phyloP scores from a whole-genome alignment of 2,888 invertebrate genomes.

The Oasisia sp. region DNA sequence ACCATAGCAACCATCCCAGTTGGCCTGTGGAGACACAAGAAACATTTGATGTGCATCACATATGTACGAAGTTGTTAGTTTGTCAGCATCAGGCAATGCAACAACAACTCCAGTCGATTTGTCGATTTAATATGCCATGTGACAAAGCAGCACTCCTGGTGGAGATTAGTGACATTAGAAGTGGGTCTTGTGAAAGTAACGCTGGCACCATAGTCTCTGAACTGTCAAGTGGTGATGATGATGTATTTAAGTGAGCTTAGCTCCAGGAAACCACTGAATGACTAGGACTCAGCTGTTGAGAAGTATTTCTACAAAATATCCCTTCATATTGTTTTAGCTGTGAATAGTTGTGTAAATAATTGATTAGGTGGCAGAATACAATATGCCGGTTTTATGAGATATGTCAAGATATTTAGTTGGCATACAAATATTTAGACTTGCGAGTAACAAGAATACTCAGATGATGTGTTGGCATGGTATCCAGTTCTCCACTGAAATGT shows the following conservation, averaged over 20 bases:
- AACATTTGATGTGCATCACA: neutral
- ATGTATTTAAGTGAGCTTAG: neutral
- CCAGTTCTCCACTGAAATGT: no score
- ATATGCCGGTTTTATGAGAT: no score
- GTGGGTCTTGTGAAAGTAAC: neutral
- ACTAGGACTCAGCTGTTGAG: neutral
- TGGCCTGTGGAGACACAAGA: neutral
- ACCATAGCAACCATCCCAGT: slow-evolving; percentile 17
- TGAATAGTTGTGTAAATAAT: no score
- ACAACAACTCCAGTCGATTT: neutral
- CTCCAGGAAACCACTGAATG: neutral
- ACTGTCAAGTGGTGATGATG: neutral
- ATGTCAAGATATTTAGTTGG: no score
- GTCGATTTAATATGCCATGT: neutral
- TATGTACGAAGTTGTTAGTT: neutral
- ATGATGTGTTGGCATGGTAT: no score
- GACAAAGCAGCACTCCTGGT: neutral
- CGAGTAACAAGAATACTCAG: no score
- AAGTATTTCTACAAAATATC: no score
- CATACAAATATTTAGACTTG: no score
- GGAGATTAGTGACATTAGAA: neutral
- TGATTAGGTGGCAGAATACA: no score
- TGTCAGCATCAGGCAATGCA: slow-evolving; percentile 8
- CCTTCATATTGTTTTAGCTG: no score
- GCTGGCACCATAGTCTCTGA: neutral